Base-by-base conservation (phyloP, 2,797 vertebrate species). In the Labroides dimidiatus region DNA sequence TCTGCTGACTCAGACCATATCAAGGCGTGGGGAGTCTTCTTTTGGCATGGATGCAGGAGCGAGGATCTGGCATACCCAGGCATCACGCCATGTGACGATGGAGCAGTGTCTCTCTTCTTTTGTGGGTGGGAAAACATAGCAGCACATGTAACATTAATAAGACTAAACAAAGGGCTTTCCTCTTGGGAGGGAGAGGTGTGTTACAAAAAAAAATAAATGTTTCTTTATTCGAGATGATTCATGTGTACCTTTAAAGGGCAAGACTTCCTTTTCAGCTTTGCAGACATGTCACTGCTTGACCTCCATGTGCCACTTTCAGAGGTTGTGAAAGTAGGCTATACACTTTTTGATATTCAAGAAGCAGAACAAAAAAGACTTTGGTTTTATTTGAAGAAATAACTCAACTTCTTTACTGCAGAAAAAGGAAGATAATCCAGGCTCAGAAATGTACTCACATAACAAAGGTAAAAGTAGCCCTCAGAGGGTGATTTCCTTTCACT, bases 1-100 rank as follows among this genome's bases (percentile, higher is more conserved):
- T 79, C 74, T 91, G 90, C 91, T 90, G 89, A 92, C 84, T 92
- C 90, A 90, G 86, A 76, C 68, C 67, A 78, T 69, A 85, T 82
- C 61, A 45, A 82, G 84, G 84, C 45, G 50, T 73, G 72, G 81
- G 82, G 87, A 81, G 88, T 72, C 86, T 84, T 91, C 84, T 84
- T 82, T 67, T 91, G 85, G 87, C 88, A 81, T 19, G 1, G 0
- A 24, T 13, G 54, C 49, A 53, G 58, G 39, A 70, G 61, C 20
- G 75, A 70, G 21, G 76, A 86, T 85, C 81, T 78, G 73, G 64
- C 69, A 76, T 54, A 4, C 53, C 72, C 43, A 65, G 86, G 85
- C 85, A 78, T 36, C 57, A 0, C 13, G 71, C 83, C 86, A 78
- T 19, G 43, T 53, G 61, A 83, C 50, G 36, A 52, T 59, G 21